Conservation (phyloP, 2,797 vertebrate genomes). For the Fistularia commersonii region DNA sequence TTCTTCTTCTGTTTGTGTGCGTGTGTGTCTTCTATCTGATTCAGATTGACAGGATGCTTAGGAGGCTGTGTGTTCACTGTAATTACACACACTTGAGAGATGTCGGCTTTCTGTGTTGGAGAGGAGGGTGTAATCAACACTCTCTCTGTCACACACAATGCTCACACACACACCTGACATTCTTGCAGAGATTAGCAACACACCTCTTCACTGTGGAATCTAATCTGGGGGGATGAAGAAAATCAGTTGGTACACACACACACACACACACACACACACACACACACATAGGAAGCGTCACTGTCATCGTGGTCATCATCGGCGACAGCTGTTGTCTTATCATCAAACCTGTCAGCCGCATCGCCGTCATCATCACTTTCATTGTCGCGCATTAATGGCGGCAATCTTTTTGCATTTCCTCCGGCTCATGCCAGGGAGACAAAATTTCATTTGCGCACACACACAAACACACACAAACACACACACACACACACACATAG, state of each 20-base stretch:
- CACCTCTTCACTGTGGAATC: constrained; percentile 67
- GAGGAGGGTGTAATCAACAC: constrained; percentile 73
- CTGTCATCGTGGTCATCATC: constrained; percentile 51
- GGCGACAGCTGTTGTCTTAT: constrained; percentile 58
- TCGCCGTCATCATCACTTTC: constrained; percentile 50
- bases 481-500: background rate
- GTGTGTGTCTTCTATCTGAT: constrained; percentile 67
- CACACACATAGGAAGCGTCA: constrained; percentile 42
- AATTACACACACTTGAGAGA: constrained; percentile 79
- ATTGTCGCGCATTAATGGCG: constrained; percentile 36
- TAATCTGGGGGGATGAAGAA: constrained; percentile 54
- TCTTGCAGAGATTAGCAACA: constrained; percentile 78
- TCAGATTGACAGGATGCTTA: constrained; percentile 78
- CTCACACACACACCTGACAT: constrained; percentile 70
- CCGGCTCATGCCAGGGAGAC: constrained; percentile 25
- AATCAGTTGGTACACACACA: constrained; percentile 35
- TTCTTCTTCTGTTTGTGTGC: constrained; percentile 39
- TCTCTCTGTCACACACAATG: constrained; percentile 32
- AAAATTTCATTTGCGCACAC: constrained; percentile 19
- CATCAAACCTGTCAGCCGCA: constrained; percentile 58
- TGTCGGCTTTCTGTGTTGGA: constrained; percentile 62
- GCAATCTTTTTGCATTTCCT: constrained; percentile 43
- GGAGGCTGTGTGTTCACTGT: constrained; percentile 74
- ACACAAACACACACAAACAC: no score
- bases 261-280: constrained; percentile 17